Conservation (phyloP, 2,797 vertebrate genomes). For the Tiaroga cobitis region DNA sequence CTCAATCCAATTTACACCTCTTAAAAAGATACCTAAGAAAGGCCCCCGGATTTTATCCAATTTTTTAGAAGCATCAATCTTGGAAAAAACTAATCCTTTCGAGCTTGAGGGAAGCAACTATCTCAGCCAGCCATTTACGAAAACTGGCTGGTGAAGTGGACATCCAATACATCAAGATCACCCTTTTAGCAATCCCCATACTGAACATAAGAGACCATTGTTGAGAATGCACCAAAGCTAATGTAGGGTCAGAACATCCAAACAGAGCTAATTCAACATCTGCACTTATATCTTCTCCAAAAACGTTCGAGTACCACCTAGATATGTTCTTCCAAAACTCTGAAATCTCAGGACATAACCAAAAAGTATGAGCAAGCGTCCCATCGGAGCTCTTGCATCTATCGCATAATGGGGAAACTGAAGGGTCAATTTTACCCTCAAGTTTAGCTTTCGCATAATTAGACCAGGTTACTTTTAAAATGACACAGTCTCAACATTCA, state of each 20-base stretch:
- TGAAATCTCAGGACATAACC: background rate
- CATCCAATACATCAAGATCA: no score
- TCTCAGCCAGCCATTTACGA: no score
- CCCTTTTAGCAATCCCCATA: no score
- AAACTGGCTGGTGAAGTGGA: no score
- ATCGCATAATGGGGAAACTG: background rate
- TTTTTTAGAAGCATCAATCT: background rate
- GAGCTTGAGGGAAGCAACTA: background rate
- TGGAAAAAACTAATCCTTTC: no score
- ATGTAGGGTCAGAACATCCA: background rate
- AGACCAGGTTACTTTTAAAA: no score
- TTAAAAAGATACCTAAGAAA: no score
- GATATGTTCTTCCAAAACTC: background rate
- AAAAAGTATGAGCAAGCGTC: background rate
- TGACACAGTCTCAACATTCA: no score
- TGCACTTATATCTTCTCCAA: background rate
- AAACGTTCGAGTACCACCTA: background rate
- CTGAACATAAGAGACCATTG: background rate
- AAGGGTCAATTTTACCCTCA: background rate
- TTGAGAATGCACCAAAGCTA: background rate
- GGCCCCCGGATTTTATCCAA: no score
- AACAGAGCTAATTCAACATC: slow-evolving; percentile 4
- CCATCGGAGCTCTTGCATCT: background rate
- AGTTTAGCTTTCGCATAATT: background rate
- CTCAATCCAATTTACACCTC: no score